phyloP scores from a whole-genome alignment of 2,888 invertebrate genomes.

The Perithous albicinctus region DNA sequence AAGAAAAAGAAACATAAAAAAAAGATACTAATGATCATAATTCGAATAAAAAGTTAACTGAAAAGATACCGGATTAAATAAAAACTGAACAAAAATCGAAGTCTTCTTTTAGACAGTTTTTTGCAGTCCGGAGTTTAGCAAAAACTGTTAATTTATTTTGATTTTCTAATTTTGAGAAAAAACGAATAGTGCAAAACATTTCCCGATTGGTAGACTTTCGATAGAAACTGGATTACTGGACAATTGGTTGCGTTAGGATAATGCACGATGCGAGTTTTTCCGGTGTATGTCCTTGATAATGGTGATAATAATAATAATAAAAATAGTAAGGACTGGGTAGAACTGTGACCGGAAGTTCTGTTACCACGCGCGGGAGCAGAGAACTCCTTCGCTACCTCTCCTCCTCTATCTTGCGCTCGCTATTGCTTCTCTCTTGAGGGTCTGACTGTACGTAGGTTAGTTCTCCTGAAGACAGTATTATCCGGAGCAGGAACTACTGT shows the following conservation, averaged over 20 bases:
- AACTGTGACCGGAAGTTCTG: conserved; percentile 39
- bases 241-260: neutral
- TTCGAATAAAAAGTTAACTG: too few relatives aligned
- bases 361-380: conserved; percentile 37
- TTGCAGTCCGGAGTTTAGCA: too few relatives aligned
- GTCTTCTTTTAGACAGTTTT: too few relatives aligned
- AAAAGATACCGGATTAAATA: too few relatives aligned
- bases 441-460: conserved; percentile 52
- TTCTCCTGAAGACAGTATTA: conserved; percentile 46
- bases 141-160: too few relatives aligned
- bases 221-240: conserved; percentile 13
- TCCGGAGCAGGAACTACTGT: conserved; percentile 19
- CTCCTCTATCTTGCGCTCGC: conserved; percentile 2
- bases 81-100: too few relatives aligned
- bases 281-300: conserved; percentile 16
- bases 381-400: neutral
- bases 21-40: too few relatives aligned
- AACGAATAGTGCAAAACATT: neutral
- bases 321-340: conserved; percentile 11
- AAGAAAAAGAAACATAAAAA: too few relatives aligned
- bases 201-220: neutral
- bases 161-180: neutral
- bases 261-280: conserved; percentile 23
- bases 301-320: conserved; percentile 29
- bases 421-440: conserved; percentile 25